phyloP scores from a whole-genome alignment of 2,888 invertebrate genomes.

The Drosophila affinis region DNA sequence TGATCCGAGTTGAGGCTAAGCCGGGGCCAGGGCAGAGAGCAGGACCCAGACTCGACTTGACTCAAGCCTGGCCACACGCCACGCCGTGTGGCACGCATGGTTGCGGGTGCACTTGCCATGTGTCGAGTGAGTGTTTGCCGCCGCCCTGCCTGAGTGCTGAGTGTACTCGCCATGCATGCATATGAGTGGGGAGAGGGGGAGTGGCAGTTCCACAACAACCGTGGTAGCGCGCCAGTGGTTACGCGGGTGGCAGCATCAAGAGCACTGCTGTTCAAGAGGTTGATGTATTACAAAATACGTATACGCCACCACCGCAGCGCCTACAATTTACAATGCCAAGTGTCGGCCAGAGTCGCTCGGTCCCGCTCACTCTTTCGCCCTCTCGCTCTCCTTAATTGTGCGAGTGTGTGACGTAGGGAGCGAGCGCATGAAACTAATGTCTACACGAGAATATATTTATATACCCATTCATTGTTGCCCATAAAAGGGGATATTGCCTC shows the following conservation, averaged over 20 bases:
- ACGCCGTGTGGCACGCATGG: constrained; percentile 58
- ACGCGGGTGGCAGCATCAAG: constrained; percentile 51
- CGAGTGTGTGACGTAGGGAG: no score
- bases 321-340: constrained; percentile 76
- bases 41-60: constrained; percentile 25
- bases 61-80: constrained; percentile 27
- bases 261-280: constrained; percentile 66
- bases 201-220: constrained; percentile 18
- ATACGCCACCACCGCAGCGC: constrained; percentile 50
- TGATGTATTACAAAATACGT: constrained; percentile 74
- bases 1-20: constrained; percentile 61
- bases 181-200: constrained; percentile 65
- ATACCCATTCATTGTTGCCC: neutral
- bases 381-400: constrained; percentile 9
- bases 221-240: constrained; percentile 20
- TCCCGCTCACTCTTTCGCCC: constrained; percentile 1
- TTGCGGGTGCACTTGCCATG: constrained; percentile 61
- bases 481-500: neutral
- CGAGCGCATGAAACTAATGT: neutral
- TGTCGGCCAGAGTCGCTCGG: constrained; percentile 26
- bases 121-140: constrained; percentile 40
- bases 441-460: neutral
- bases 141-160: constrained; percentile 58
- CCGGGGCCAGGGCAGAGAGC: constrained; percentile 16
- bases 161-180: constrained; percentile 77